These are phyloP conservation scores for Trypoxylon attenuatum DNA, from an alignment of 2,888 invertebrate genomes.

Conservation along the genomic window DNA sequence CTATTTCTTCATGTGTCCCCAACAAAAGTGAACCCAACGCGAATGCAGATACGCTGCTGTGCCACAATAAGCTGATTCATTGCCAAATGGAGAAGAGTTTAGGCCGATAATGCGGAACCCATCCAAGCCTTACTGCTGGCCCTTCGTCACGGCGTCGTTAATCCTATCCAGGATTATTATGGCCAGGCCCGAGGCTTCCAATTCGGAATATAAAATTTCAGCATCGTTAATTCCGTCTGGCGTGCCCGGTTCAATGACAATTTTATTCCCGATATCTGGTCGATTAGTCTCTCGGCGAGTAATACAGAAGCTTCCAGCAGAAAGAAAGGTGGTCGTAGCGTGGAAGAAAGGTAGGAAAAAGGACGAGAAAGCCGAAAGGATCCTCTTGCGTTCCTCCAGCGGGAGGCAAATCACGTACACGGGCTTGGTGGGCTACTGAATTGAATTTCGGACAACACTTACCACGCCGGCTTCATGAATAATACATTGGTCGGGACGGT, in stretches of 20 bases:
- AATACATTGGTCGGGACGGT: conserved; percentile 47
- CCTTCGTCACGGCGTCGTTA: too few relatives aligned
- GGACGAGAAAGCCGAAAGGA: conserved; percentile 7
- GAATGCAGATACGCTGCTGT: too few relatives aligned
- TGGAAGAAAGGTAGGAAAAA: conserved; percentile 1
- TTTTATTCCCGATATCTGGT: conserved; percentile 29
- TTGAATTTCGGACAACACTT: conserved; percentile 64
- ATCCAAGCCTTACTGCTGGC: too few relatives aligned
- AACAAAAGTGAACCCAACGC: too few relatives aligned
- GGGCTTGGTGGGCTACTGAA: conserved; percentile 56
- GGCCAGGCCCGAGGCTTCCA: conserved; percentile 14
- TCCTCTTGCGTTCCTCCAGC: conserved; percentile 25
- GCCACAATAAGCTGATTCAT: too few relatives aligned
- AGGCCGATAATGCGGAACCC: too few relatives aligned
- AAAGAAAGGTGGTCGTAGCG: background rate
- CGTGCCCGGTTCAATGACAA: conserved; percentile 26
- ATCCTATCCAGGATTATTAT: conserved; percentile 8
- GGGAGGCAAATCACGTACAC: conserved; percentile 59
- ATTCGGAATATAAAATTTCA: background rate
- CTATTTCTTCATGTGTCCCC: too few relatives aligned
- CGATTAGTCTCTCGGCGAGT: conserved; percentile 29
- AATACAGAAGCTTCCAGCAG: conserved; percentile 16
- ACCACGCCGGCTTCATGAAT: conserved; percentile 57
- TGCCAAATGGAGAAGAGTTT: too few relatives aligned
- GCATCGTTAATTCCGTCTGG: conserved; percentile 16